Conservation (phyloP, 2,888 invertebrate genomes). For the Gonocerus acuteangulatus region DNA sequence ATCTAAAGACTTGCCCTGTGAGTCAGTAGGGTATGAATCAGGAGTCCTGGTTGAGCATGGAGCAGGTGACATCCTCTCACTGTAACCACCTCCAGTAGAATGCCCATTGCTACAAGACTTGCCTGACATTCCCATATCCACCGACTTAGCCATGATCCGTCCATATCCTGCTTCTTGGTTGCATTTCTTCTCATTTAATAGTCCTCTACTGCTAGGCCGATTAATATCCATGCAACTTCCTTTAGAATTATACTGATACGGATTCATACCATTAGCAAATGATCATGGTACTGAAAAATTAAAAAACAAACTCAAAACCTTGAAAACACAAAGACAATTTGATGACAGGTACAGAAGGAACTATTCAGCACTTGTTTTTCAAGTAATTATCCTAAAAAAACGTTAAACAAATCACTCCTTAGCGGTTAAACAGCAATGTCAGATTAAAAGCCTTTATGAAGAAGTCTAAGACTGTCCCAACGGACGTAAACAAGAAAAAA, state of each 20-base stretch:
- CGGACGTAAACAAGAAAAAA: too few species aligned
- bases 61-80: slow-evolving; percentile 8
- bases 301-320: not conserved
- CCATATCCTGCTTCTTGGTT: slow-evolving; percentile 43
- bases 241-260: slow-evolving; percentile 36
- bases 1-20: slow-evolving; percentile 1
- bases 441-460: too few species aligned
- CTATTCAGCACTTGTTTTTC: too few species aligned
- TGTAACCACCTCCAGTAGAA: slow-evolving; percentile 2
- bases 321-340: not conserved
- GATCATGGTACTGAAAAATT: not conserved
- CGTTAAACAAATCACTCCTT: too few species aligned
- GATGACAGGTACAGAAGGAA: not conserved
- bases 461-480: too few species aligned
- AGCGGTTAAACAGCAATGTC: too few species aligned
- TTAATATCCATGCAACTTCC: slow-evolving; percentile 33
- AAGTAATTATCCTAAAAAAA: too few species aligned
- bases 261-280: slow-evolving; percentile 33
- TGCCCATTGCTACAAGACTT: slow-evolving; percentile 22
- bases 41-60: not conserved
- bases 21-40: slow-evolving; percentile 2
- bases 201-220: not conserved
- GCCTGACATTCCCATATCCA: slow-evolving; percentile 37
- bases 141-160: slow-evolving; percentile 43
- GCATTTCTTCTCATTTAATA: slow-evolving; percentile 14